phyloP scores from a whole-genome alignment of 2,113 vertebrate genomes.

The Mesitornis unicolor region DNA sequence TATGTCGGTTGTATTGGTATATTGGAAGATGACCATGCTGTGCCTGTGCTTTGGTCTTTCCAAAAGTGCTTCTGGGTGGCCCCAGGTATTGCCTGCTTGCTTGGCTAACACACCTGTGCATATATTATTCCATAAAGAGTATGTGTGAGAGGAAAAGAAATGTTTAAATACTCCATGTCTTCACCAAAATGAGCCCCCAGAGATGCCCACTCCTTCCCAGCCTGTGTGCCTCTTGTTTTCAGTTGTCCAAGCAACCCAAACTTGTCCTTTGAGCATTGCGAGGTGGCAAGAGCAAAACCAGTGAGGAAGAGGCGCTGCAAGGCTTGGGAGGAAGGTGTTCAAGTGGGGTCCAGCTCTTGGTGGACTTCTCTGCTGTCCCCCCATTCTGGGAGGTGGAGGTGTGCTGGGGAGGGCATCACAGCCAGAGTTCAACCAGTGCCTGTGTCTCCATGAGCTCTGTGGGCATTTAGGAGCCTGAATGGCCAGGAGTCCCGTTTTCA shows the following conservation, averaged over 20 bases:
- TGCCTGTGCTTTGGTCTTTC: not conserved
- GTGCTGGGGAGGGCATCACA: not conserved
- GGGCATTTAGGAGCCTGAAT: not conserved
- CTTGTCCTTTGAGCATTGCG: not conserved
- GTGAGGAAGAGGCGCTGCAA: not conserved
- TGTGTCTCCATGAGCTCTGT: not conserved
- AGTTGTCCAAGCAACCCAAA: not conserved
- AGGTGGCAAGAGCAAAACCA: not conserved
- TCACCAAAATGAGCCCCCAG: not conserved
- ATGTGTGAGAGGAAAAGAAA: not conserved
- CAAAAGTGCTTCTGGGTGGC: not conserved
- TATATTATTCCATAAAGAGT: not conserved
- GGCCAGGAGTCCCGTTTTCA: not conserved
- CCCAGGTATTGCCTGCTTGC: not conserved
- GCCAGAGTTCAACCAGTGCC: not conserved
- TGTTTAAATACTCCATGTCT: not conserved
- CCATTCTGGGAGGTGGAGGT: accelerated
- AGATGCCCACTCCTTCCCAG: not conserved
- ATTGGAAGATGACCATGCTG: not conserved
- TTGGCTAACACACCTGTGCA: not conserved
- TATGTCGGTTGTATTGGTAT: not conserved
- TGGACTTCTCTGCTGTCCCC: not conserved
- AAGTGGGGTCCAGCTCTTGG: accelerated
- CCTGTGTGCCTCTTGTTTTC: not conserved
- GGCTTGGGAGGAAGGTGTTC: not conserved